phyloP scores from a whole-genome alignment of 2,888 invertebrate genomes.

The Coelinius sp. region DNA sequence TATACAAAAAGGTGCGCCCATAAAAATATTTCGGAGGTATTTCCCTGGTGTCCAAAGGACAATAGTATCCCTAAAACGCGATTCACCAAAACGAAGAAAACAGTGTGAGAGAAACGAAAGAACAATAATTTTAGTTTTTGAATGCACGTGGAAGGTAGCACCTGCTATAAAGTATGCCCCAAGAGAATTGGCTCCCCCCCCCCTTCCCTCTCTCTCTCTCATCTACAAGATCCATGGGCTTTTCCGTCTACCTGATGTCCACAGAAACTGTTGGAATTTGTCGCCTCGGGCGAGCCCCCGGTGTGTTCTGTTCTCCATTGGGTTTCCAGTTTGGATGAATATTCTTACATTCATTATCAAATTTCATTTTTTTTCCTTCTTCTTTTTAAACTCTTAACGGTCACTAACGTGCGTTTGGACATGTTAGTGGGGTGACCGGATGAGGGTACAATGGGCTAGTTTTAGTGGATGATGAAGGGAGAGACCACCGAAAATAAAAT shows the following conservation, averaged over 20 bases:
- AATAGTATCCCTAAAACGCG: slow-evolving; percentile 43
- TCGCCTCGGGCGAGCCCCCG: background rate
- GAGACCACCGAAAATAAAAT: slow-evolving; percentile 35
- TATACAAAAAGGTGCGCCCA: slow-evolving; percentile 51
- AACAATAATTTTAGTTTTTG: slow-evolving; percentile 60
- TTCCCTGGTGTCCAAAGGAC: slow-evolving; percentile 54
- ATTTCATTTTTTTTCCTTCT: background rate
- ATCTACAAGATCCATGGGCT: background rate
- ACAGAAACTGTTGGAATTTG: slow-evolving; percentile 12
- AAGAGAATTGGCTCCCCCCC: background rate
- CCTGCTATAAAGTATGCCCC: slow-evolving; percentile 30
- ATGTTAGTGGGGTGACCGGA: background rate
- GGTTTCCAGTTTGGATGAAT: background rate
- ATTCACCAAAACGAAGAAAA: slow-evolving; percentile 44
- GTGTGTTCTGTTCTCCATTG: background rate
- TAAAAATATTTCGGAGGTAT: slow-evolving; percentile 56
- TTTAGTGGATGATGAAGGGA: slow-evolving; percentile 6
- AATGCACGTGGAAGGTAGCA: slow-evolving; percentile 29
- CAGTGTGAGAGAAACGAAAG: slow-evolving; percentile 52
- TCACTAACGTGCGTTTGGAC: slow-evolving; percentile 15
- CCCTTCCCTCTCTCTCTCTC: background rate
- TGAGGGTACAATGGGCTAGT: background rate
- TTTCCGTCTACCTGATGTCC: slow-evolving; percentile 18
- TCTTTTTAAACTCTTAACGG: slow-evolving; percentile 10
- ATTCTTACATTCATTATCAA: slow-evolving; percentile 17